Percentiles rank a stretch among this genome's conserved stretches.
Evolutionary conservation across 2,113 vertebrate genomes (phyloP).

Genomic region (Barnardius zonarius): DNA sequence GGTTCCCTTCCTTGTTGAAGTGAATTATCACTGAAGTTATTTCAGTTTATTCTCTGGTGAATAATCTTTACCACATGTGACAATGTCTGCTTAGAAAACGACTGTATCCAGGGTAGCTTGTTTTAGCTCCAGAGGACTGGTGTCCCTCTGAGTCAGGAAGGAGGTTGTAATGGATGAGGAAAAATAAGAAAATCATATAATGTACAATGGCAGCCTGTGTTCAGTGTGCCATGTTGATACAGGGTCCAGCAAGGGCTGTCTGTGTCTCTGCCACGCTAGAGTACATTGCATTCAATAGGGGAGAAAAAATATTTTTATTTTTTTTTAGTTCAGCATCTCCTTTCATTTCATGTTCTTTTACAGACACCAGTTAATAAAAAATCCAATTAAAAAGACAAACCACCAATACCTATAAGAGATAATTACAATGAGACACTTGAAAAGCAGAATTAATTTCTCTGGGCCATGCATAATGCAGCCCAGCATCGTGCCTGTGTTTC

Average conservation of each 20-base stretch:
- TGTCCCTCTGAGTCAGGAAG: conserved; percentile 11
- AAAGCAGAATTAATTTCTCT: background rate
- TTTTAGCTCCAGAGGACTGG: background rate
- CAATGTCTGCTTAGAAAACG: conserved; percentile 16
- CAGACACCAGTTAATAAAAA: background rate
- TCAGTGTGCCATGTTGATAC: background rate
- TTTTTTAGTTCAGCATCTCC: background rate
- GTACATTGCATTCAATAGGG: background rate
- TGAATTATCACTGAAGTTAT: background rate
- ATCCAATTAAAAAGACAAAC: background rate
- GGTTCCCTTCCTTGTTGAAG: conserved; percentile 16
- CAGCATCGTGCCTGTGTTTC: background rate
- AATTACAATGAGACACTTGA: background rate
- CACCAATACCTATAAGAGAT: background rate
- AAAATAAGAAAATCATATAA: background rate
- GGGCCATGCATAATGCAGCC: background rate
- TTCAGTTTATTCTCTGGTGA: conserved; percentile 29
- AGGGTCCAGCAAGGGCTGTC: background rate
- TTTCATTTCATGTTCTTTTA: background rate
- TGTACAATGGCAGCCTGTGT: conserved; percentile 34
- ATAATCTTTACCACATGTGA: conserved; percentile 32
- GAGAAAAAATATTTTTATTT: background rate
- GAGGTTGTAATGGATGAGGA: conserved; percentile 37
- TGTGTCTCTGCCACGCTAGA: background rate
- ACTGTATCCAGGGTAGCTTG: background rate